Percentiles rank a stretch among this genome's conserved stretches.
phyloP scores from a whole-genome alignment of 1,140 invertebrate species.

The Papilio machaon region DNA sequence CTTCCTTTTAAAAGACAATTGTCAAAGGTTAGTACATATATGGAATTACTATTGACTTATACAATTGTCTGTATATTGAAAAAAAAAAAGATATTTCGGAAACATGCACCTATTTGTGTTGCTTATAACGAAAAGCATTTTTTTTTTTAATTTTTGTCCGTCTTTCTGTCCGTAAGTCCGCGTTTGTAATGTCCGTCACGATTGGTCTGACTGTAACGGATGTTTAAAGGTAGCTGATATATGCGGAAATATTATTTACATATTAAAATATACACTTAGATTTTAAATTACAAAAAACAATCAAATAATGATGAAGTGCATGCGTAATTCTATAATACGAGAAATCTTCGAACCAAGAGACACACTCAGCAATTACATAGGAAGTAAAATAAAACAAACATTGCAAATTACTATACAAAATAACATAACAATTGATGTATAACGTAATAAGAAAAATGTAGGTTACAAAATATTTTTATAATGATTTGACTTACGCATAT shows the following conservation, averaged over 20 bases:
- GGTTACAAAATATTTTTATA: conserved; percentile 26
- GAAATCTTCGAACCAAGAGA: not conserved
- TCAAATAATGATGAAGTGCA: not conserved
- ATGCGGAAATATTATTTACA: too few species aligned
- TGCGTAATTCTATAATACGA: not conserved
- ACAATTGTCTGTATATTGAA: too few species aligned
- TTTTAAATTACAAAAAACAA: not conserved
- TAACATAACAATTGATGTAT: not conserved
- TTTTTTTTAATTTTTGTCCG: too few species aligned
- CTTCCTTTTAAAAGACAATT: not conserved
- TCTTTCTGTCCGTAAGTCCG: too few species aligned
- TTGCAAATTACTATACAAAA: conserved; percentile 24
- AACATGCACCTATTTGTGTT: too few species aligned
- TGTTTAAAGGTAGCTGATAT: too few species aligned
- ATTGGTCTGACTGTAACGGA: too few species aligned
- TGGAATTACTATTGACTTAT: not conserved
- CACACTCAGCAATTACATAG: not conserved
- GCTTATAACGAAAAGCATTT: too few species aligned
- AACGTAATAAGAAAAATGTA: not conserved
- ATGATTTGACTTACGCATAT: conserved; percentile 59
- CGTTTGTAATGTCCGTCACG: too few species aligned
- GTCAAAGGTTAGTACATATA: not conserved
- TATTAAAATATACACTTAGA: not conserved
- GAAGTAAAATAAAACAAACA: conserved; percentile 12
- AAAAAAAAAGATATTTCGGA: too few species aligned